Evolutionary conservation across 2,113 vertebrate species (phyloP).

Genomic region (Pyxicephalus adspersus): DNA sequence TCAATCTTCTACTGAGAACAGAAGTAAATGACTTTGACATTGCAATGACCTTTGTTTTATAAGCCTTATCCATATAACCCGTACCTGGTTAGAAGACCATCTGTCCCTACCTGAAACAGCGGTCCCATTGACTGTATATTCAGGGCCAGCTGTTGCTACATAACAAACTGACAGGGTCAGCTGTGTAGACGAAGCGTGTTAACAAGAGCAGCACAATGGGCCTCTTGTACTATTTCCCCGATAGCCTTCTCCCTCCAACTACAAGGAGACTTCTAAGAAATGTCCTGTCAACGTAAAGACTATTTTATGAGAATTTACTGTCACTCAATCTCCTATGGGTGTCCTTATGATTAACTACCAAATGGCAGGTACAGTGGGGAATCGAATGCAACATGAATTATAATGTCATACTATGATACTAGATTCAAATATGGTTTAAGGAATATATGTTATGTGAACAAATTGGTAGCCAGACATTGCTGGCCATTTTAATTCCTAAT

Average conservation of each 20-base stretch:
- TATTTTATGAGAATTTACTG: slow-evolving; percentile 65
- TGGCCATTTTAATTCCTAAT: no score
- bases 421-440: no score
- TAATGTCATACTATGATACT: neutral
- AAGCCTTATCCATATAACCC: slow-evolving; percentile 6
- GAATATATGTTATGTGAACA: no score
- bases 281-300: slow-evolving; percentile 65
- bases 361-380: slow-evolving; percentile 12
- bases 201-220: slow-evolving; percentile 69
- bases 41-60: slow-evolving; percentile 25
- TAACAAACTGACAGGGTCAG: slow-evolving; percentile 81
- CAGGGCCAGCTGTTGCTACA: slow-evolving; percentile 76
- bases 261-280: slow-evolving; percentile 60
- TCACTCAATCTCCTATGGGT: slow-evolving; percentile 55
- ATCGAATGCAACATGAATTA: neutral
- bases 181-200: slow-evolving; percentile 71
- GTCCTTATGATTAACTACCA: slow-evolving; percentile 21
- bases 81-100: slow-evolving; percentile 76
- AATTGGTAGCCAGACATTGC: no score
- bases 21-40: neutral
- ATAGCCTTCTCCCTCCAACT: slow-evolving; percentile 66
- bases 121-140: slow-evolving; percentile 65
- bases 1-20: neutral
- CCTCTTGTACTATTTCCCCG: slow-evolving; percentile 68
- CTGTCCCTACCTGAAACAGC: slow-evolving; percentile 82